A percentile compares a stretch with the other conserved stretches of the same genome.
Conservation (phyloP, 2,113 vertebrate species). For the Rhinopomastus cyanomelas region DNA sequence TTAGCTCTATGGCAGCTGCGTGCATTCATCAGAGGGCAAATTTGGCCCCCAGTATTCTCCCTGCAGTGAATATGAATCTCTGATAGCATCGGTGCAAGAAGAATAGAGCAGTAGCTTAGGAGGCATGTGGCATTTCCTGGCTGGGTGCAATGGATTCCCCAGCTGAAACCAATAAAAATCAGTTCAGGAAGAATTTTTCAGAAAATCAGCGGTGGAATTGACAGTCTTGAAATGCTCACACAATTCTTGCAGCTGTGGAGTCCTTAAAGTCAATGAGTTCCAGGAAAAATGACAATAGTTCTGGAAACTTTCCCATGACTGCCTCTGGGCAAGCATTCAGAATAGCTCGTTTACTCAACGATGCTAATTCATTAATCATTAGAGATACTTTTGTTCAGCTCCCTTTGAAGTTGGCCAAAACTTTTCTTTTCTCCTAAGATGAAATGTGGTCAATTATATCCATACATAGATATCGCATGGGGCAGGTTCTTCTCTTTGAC, state of each 20-base stretch:
- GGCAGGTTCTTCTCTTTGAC: slow-evolving; percentile 45
- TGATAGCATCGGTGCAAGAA: slow-evolving; percentile 60
- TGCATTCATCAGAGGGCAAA: slow-evolving; percentile 55
- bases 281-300: slow-evolving; percentile 71
- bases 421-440: slow-evolving; percentile 65
- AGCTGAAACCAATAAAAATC: slow-evolving; percentile 81
- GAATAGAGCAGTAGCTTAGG: slow-evolving; percentile 64
- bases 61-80: slow-evolving; percentile 53
- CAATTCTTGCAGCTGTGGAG: slow-evolving; percentile 75
- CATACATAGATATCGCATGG: slow-evolving; percentile 49
- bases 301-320: slow-evolving; percentile 67
- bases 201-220: slow-evolving; percentile 73
- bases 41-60: slow-evolving; percentile 52
- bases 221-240: slow-evolving; percentile 76
- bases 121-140: slow-evolving; percentile 74
- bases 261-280: slow-evolving; percentile 67
- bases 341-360: slow-evolving; percentile 61
- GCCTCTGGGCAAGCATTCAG: slow-evolving; percentile 64
- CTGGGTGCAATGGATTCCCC: slow-evolving; percentile 65
- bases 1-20: slow-evolving; percentile 52
- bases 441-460: slow-evolving; percentile 66
- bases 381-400: slow-evolving; percentile 53
- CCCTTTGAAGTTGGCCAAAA: slow-evolving; percentile 66
- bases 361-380: slow-evolving; percentile 74
- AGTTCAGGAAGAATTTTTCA: slow-evolving; percentile 76